Evolutionary conservation across 1,140 invertebrate species (phyloP), one percentile per base, ranked within the genome.

Genomic region (Myzus persicae): DNA sequence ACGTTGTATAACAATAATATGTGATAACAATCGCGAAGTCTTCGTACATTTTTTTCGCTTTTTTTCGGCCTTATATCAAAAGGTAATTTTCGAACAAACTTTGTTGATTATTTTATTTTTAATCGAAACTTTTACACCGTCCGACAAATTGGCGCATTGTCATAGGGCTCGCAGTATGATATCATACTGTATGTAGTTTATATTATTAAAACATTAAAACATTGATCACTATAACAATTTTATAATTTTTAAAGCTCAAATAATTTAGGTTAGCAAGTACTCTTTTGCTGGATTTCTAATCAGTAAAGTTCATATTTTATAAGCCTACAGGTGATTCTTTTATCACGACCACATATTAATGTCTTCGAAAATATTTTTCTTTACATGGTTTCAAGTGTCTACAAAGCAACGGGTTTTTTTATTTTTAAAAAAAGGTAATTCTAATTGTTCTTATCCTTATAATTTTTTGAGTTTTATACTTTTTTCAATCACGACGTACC

Each of bases 31-130:
- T 76, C 18, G 18, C 6, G 24, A 22, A 76, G n/a, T 76, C 31
- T 76, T 76, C 31, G 59, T n/a, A n/a, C 20, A 51, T 51, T 51
- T 51, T 48, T 48, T 18, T 18, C 46, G 1, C 46, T 67, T 67
- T 51, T 48, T 67, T 76, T 76, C 14, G 59, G 59, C 7, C 18
- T n/a, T n/a, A 76, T n/a, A 76, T 14, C 14, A 18, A 36, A n/a
- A n/a, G 59, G 36, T 76, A 76, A 76, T 76, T 76, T 76, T n/a
- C 4, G 5, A 76, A 76, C 31, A n/a, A 76, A 76, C 14, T 76
- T 76, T 76, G 59, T n/a, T 36, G 59, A 76, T 76, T 76, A 76
- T 76, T 76, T 76, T 76, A 76, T 76, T 76, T 67, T 76, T 76
- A 76, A 76, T 76, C n/a, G 36, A 76, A 76, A 76, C 31, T 76